A percentile compares a stretch with the other conserved stretches of the same genome.
phyloP scores from a whole-genome alignment of 2,113 vertebrate species.

The Siphamia tubifer region DNA sequence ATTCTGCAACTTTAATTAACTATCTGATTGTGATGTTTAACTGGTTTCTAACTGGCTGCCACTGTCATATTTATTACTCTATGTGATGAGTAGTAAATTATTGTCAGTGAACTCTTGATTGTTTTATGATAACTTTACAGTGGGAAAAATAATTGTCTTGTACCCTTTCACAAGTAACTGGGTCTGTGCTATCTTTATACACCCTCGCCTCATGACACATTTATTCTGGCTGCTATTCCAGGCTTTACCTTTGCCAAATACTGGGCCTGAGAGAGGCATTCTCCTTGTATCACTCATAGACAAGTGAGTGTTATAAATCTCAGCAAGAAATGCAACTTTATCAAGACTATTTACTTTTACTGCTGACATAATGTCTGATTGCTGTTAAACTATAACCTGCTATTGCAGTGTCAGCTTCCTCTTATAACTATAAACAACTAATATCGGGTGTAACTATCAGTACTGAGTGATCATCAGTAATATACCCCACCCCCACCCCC shows the following conservation, averaged over 20 bases:
- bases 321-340: not conserved
- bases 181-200: constrained; percentile 17
- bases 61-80: too few relatives aligned
- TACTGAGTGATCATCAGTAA: not conserved
- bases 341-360: not conserved
- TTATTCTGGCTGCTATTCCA: not conserved
- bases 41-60: too few relatives aligned
- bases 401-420: not conserved
- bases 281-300: not conserved
- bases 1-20: too few relatives aligned
- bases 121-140: not conserved
- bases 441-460: not conserved
- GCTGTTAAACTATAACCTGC: not conserved
- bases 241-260: constrained; percentile 6
- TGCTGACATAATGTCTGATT: not conserved
- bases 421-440: not conserved
- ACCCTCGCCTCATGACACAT: constrained; percentile 11
- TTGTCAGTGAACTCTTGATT: not conserved
- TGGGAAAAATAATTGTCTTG: not conserved
- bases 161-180: not conserved
- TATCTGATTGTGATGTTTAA: too few relatives aligned
- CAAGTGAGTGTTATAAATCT: not conserved
- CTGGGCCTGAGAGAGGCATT: not conserved
- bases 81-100: too few relatives aligned
- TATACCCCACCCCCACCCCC: not conserved